These are phyloP conservation scores for Eulemur rufifrons DNA, from an alignment of 2,113 vertebrate genomes.

Conservation along the genomic window DNA sequence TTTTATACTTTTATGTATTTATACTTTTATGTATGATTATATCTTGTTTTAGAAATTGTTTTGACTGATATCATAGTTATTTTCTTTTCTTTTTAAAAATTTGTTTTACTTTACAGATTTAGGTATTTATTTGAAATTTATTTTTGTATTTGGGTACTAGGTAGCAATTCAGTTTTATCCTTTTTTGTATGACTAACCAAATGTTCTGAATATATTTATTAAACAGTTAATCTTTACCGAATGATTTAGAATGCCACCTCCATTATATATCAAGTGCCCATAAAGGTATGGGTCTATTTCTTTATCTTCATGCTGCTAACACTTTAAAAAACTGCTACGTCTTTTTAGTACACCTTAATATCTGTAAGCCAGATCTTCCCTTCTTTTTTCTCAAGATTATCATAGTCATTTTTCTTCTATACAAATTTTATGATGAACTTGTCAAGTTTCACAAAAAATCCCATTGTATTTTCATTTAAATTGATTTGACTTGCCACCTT, in stretches of 20 bases:
- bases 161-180: not conserved
- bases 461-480: not conserved
- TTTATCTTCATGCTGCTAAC: not conserved
- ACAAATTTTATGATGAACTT: conserved; percentile 7
- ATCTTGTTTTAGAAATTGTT: not conserved
- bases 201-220: not conserved
- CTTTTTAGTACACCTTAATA: conserved; percentile 18
- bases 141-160: not conserved
- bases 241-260: not conserved
- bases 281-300: not conserved
- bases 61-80: not conserved
- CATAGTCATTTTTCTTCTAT: not conserved
- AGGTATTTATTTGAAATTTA: not conserved
- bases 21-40: not conserved
- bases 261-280: not conserved
- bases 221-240: not conserved
- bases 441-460: not conserved
- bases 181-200: not conserved
- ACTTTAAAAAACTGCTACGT: not conserved
- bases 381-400: not conserved
- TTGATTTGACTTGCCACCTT: not conserved
- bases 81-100: not conserved
- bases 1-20: not conserved
- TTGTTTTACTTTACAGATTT: not conserved
- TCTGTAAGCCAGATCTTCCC: not conserved